Evolutionary conservation across 2,797 vertebrate genomes (phyloP).

Genomic region (Sebastes elongatus): DNA sequence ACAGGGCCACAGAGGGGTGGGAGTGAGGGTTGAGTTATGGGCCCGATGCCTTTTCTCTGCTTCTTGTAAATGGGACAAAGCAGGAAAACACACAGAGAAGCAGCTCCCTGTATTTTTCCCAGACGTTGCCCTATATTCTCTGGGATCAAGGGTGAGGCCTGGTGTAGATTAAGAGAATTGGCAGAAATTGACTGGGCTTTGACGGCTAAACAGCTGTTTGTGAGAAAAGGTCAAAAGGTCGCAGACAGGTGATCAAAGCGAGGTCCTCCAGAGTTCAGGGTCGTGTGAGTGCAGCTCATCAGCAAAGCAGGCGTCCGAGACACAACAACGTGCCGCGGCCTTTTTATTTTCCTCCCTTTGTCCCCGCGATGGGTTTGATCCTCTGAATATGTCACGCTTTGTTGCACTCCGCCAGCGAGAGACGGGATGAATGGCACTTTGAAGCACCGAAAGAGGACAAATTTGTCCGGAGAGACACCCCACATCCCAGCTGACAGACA

Average conservation of each 20-base stretch:
- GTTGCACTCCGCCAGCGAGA: neutral
- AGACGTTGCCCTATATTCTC: neutral
- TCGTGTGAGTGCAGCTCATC: conserved; percentile 25
- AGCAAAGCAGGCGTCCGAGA: conserved; percentile 16
- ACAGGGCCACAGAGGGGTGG: neutral
- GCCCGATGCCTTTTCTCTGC: conserved; percentile 56
- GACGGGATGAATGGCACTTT: conserved; percentile 47
- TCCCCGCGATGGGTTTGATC: conserved; percentile 36
- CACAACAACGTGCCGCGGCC: conserved; percentile 30
- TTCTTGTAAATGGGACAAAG: conserved; percentile 55
- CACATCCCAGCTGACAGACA: conserved; percentile 43
- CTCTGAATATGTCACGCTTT: conserved; percentile 46
- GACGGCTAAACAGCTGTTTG: conserved; percentile 54
- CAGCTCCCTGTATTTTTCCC: conserved; percentile 24
- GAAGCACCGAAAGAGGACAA: conserved; percentile 48
- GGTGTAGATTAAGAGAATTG: conserved; percentile 33
- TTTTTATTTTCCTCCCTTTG: conserved; percentile 24
- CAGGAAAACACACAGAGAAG: neutral
- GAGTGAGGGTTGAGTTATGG: conserved; percentile 38
- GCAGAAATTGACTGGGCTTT: conserved; percentile 21
- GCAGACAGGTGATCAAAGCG: conserved; percentile 47
- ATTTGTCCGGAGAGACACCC: conserved; percentile 44
- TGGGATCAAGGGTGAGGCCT: conserved; percentile 27
- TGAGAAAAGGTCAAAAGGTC: conserved; percentile 51
- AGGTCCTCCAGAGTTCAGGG: conserved; percentile 56